phyloP scores from a whole-genome alignment of 1,140 invertebrate genomes.

The Drosophila bipectinata region DNA sequence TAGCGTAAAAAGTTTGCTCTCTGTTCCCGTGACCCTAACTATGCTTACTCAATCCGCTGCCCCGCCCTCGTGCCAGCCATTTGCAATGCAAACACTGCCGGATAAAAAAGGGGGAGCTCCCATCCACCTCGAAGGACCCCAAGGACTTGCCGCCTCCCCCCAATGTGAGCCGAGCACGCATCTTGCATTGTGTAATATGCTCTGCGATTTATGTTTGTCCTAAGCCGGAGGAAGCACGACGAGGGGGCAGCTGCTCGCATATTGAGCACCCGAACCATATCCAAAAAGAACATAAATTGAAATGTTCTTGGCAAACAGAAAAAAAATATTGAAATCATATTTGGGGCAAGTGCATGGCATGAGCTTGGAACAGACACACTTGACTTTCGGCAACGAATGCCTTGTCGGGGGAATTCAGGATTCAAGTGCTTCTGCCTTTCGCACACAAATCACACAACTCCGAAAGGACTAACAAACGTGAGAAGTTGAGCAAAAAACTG shows the following conservation, averaged over 20 bases:
- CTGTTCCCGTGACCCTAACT: slow-evolving; percentile 44
- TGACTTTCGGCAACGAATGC: slow-evolving; percentile 46
- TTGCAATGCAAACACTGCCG: slow-evolving; percentile 71
- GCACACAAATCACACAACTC: slow-evolving; percentile 45
- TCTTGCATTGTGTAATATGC: slow-evolving; percentile 79
- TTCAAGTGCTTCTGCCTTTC: slow-evolving; percentile 22
- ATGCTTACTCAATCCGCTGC: slow-evolving; percentile 21
- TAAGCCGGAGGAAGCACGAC: slow-evolving; percentile 28
- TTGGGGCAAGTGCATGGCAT: slow-evolving; percentile 57
- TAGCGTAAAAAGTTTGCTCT: slow-evolving; percentile 75
- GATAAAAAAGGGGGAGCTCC: slow-evolving; percentile 10
- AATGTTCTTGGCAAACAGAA: slow-evolving; percentile 51
- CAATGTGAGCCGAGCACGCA: slow-evolving; percentile 71
- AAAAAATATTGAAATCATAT: slow-evolving; percentile 75
- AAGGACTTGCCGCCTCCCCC: slow-evolving; percentile 11
- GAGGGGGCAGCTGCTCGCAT: slow-evolving; percentile 63
- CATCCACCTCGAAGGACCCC: neutral
- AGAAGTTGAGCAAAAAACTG: slow-evolving; percentile 28
- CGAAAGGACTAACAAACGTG: slow-evolving; percentile 37
- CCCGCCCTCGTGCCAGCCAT: slow-evolving; percentile 23
- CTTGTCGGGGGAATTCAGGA: slow-evolving; percentile 18
- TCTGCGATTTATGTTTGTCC: slow-evolving; percentile 78
- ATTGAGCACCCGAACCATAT: slow-evolving; percentile 46
- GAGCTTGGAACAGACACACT: slow-evolving; percentile 41
- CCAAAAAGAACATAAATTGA: slow-evolving; percentile 76